phyloP scores from a whole-genome alignment of 2,888 invertebrate species.

The Lysandra coridon region DNA sequence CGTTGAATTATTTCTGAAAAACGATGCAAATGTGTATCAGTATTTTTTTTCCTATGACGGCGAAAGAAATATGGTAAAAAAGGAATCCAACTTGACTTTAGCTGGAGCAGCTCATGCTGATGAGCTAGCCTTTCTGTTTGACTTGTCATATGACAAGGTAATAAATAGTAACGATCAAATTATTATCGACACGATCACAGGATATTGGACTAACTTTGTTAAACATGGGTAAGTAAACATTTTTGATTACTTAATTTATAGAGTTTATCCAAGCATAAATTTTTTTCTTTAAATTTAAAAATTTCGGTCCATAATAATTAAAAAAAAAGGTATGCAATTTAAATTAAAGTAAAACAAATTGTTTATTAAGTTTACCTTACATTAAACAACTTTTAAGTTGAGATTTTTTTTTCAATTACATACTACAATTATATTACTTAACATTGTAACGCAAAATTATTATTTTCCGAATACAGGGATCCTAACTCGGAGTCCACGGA shows the following conservation, averaged over 20 bases:
- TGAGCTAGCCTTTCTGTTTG: conserved; percentile 52
- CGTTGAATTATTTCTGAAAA: conserved; percentile 41
- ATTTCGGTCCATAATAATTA: too few relatives aligned
- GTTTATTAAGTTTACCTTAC: too few relatives aligned
- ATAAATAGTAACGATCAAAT: conserved; percentile 40
- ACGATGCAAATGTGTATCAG: conserved; percentile 46
- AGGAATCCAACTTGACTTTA: conserved; percentile 35
- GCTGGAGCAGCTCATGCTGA: conserved; percentile 50
- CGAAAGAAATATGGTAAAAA: conserved; percentile 42
- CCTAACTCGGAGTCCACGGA: conserved; percentile 53
- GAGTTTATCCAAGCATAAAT: too few relatives aligned
- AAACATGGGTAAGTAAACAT: conserved; percentile 47
- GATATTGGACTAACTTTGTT: conserved; percentile 49
- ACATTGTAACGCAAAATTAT: too few relatives aligned
- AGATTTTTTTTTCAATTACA: too few relatives aligned
- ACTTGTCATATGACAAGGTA: conserved; percentile 38
- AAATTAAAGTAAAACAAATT: too few relatives aligned
- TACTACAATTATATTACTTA: too few relatives aligned
- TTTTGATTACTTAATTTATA: too few relatives aligned
- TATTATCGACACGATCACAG: conserved; percentile 50
- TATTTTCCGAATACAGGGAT: conserved; percentile 48
- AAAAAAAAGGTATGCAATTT: too few relatives aligned
- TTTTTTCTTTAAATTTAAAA: too few relatives aligned
- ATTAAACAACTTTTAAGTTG: too few relatives aligned
- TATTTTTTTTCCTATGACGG: conserved; percentile 51